Percentiles rank a stretch among this genome's conserved stretches.
Evolutionary conservation across 2,888 invertebrate species (phyloP).

Genomic region (Empis livida): DNA sequence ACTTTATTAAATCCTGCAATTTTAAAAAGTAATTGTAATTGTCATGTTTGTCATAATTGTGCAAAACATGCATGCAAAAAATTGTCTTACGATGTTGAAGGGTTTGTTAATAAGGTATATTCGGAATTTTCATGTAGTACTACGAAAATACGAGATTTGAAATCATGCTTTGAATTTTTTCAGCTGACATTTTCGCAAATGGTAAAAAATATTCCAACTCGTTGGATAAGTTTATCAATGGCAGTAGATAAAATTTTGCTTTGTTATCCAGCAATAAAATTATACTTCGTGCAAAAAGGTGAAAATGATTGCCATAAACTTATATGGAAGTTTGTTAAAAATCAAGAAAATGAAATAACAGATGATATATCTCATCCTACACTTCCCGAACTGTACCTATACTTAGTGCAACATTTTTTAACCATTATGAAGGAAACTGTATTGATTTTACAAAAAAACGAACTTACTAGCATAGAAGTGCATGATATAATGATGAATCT

Average conservation of each 20-base stretch:
- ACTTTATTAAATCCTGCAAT: background rate
- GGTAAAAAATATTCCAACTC: background rate
- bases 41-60: background rate
- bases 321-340: background rate
- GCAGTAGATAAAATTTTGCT: background rate
- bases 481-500: background rate
- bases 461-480: background rate
- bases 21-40: background rate
- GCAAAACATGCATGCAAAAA: background rate
- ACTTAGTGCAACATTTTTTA: conserved; percentile 1
- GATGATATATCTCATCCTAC: background rate
- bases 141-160: background rate
- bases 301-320: background rate
- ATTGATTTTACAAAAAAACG: background rate
- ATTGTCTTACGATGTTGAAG: background rate
- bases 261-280: background rate
- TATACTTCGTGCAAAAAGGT: background rate
- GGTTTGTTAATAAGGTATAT: background rate
- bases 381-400: background rate
- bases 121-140: background rate
- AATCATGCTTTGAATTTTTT: conserved; percentile 8
- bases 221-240: conserved; percentile 1
- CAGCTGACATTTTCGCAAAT: conserved; percentile 2
- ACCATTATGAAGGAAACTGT: background rate
- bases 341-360: background rate